Percentiles rank a stretch among this genome's conserved stretches.
Evolutionary conservation across 1,140 invertebrate species (phyloP).

Genomic region (Lepidurus packardi): DNA sequence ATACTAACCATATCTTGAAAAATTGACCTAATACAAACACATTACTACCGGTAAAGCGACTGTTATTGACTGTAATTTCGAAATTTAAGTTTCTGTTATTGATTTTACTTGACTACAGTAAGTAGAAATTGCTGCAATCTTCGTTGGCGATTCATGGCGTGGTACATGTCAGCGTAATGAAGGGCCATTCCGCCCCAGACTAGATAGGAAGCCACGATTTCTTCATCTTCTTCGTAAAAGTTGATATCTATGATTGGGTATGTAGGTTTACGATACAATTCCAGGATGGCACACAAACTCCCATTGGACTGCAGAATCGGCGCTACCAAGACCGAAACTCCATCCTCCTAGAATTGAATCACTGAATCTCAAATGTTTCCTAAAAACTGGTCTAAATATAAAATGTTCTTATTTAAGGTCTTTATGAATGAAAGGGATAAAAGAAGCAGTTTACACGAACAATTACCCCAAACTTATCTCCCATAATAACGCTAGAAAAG

Average conservation of each 20-base stretch:
- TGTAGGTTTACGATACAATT: constrained; percentile 37
- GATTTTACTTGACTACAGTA: constrained; percentile 58
- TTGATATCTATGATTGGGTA: not conserved
- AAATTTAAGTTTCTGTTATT: not conserved
- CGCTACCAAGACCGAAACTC: constrained; percentile 46
- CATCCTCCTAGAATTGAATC: constrained; percentile 27
- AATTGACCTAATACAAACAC: constrained; percentile 1
- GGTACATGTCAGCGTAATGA: constrained; percentile 57
- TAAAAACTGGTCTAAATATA: not conserved
- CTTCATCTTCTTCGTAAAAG: constrained; percentile 62
- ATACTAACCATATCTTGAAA: constrained; percentile 76
- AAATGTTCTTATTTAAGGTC: too few species aligned
- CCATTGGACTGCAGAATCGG: constrained; percentile 54
- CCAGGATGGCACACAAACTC: constrained; percentile 52
- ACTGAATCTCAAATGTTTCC: not conserved
- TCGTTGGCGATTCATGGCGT: constrained; percentile 57
- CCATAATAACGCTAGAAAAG: too few species aligned
- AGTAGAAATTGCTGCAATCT: constrained; percentile 65
- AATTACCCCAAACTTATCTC: too few species aligned
- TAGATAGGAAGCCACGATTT: constrained; percentile 56
- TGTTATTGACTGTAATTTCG: not conserved
- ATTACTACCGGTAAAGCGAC: not conserved
- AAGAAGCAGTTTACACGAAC: too few species aligned
- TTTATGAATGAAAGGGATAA: too few species aligned
- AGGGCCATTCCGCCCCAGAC: constrained; percentile 59